Percentiles rank a stretch among this genome's conserved stretches.
Evolutionary conservation across 2,113 vertebrate genomes (phyloP).

Genomic region (Actenoides hombroni): DNA sequence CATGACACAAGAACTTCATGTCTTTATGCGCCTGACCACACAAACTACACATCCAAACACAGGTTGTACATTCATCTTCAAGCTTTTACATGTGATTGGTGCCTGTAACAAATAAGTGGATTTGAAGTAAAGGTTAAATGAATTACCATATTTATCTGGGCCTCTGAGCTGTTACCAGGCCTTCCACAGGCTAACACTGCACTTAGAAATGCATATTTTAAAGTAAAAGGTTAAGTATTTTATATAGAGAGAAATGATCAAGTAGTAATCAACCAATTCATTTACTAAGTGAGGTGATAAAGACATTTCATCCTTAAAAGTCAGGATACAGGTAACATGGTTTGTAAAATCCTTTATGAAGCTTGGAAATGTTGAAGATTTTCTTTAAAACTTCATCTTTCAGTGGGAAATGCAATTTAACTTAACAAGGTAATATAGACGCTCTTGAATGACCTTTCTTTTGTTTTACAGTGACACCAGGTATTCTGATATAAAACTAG

Average conservation of each 20-base stretch:
- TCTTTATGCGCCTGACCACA: neutral
- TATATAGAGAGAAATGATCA: neutral
- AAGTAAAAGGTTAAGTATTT: neutral
- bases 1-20: neutral
- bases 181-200: neutral
- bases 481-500: neutral
- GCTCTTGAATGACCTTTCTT: neutral
- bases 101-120: neutral
- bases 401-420: neutral
- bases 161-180: neutral
- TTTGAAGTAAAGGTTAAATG: conserved; percentile 20
- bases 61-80: neutral
- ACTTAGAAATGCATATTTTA: neutral
- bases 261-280: neutral
- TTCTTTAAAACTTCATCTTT: conserved; percentile 6
- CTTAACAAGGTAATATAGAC: neutral
- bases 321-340: accelerated
- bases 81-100: neutral
- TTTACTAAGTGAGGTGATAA: neutral
- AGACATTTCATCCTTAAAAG: neutral
- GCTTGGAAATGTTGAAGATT: neutral
- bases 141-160: neutral
- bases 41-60: neutral
- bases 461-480: conserved; percentile 9
- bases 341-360: neutral